Base-by-base conservation (phyloP, 2,797 vertebrate species). In the Orientallactaga sibirica region DNA sequence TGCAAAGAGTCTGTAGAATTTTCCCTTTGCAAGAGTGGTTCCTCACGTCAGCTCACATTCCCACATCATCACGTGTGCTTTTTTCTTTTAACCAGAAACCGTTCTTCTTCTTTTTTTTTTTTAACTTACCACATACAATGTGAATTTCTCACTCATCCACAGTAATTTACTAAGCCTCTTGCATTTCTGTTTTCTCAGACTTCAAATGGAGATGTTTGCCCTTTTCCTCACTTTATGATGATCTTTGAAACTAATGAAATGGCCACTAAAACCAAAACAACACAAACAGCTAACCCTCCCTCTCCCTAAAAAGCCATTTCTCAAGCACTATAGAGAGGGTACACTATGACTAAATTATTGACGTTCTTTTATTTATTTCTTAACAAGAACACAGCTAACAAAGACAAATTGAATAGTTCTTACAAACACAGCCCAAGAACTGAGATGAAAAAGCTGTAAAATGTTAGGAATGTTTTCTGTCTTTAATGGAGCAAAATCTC, bases 191-290 rank as follows among this genome's bases (percentile, higher is more conserved):
- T 91, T 93, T 33, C 29, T 92, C 22, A 77, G 89, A 87, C 27
- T 80, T 19, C n/a, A 95, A 82, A 78, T 48, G 18, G 52, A 68
- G 82, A 62, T 14, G 79, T 52, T 90, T 93, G 4, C 25, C 67
- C 33, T 87, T 29, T 14, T 94, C 20, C 8, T 19, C 90, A 48
- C 43, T 86, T 19, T 75, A 19, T 52, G 87, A 33, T 29, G 10
- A 67, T 75, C 15, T 95, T 91, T 85, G 43, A 86, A 93, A 88
- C 70, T 66, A 78, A 68, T 91, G 14, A 86, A 78, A 48, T 10
- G 27, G 14, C 88, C 37, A 68, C 19, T 22, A 64, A 64, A 64
- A 22, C 19, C 7, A 64, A 64, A 64, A 7, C 62, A 64, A 20
- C 7, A 24, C 24, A 67, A 25, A 27, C 9, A 25, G 9, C 7